Evolutionary conservation across 2,797 vertebrate genomes (phyloP).

Genomic region (Enteromius thamalakanensis): DNA sequence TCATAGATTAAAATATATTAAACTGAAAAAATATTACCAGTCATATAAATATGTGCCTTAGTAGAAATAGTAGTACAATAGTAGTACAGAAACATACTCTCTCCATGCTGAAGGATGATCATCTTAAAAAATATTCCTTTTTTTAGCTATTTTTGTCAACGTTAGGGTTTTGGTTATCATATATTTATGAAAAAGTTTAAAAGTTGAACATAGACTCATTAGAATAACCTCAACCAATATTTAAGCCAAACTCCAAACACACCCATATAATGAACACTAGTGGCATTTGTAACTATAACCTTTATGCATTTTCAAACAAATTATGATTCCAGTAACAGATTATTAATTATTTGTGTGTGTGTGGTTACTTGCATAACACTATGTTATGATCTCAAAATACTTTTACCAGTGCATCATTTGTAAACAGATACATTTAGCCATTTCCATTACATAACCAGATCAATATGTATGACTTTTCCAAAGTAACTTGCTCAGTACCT

Average conservation of each 20-base stretch:
- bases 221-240: background rate
- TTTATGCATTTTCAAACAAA: background rate
- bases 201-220: background rate
- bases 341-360: background rate
- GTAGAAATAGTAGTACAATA: background rate
- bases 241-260: background rate
- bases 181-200: background rate
- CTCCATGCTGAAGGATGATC: background rate
- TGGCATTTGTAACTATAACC: background rate
- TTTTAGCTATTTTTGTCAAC: background rate
- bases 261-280: background rate
- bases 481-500: background rate
- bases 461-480: background rate
- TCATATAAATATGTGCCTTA: background rate
- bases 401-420: background rate
- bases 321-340: background rate
- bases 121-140: background rate
- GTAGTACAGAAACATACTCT: background rate
- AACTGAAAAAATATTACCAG: background rate
- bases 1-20: background rate
- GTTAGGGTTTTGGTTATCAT: background rate
- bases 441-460: background rate
- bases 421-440: background rate
- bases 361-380: background rate
- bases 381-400: background rate